Evolutionary conservation across 2,888 invertebrate species (phyloP).

Genomic region (Nudaria mundana): DNA sequence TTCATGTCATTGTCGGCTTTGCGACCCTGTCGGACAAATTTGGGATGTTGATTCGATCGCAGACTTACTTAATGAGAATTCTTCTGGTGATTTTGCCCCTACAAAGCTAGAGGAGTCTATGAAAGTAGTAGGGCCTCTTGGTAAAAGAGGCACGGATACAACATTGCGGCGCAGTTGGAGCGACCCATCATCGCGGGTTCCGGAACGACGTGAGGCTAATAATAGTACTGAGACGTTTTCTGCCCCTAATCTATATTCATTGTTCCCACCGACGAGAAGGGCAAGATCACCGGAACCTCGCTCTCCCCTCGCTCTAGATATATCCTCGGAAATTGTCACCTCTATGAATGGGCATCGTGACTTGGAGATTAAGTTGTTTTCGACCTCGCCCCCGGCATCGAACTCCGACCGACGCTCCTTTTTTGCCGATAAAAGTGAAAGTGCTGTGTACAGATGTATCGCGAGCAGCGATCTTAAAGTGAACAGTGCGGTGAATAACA

Average conservation of each 20-base stretch:
- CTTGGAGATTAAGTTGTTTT: constrained; percentile 89
- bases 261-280: constrained; percentile 69
- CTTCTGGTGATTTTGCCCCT: constrained; percentile 71
- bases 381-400: constrained; percentile 79
- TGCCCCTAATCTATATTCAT: constrained; percentile 71
- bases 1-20: constrained; percentile 87
- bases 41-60: constrained; percentile 86
- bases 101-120: constrained; percentile 75
- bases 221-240: constrained; percentile 60
- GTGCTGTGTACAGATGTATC: constrained; percentile 71
- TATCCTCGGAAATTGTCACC: constrained; percentile 89
- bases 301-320: constrained; percentile 81
- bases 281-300: constrained; percentile 67
- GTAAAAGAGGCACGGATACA: constrained; percentile 64
- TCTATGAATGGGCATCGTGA: constrained; percentile 89
- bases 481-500: constrained; percentile 70
- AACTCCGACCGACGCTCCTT: constrained; percentile 71
- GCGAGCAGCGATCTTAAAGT: constrained; percentile 61
- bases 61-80: constrained; percentile 72
- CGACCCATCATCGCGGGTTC: constrained; percentile 78
- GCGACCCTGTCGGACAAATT: constrained; percentile 87
- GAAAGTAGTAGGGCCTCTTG: constrained; percentile 73
- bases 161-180: constrained; percentile 83
- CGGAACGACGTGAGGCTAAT: constrained; percentile 62
- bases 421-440: constrained; percentile 76